phyloP scores from a whole-genome alignment of 2,888 invertebrate species.

The Parnassius mnemosyne region DNA sequence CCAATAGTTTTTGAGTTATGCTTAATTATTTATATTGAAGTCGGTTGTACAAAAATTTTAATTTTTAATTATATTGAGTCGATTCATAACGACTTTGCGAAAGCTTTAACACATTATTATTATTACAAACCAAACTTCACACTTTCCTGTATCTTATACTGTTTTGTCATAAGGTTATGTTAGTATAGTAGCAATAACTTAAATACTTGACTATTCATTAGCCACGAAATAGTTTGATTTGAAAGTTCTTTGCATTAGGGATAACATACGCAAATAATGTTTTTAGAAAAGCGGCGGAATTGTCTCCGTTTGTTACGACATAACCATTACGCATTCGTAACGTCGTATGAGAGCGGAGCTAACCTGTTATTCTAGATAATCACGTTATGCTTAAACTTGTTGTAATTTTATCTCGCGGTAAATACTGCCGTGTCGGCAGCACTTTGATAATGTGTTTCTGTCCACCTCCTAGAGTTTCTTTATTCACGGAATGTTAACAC shows the following conservation, averaged over 20 bases:
- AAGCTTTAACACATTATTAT: too few species aligned
- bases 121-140: too few species aligned
- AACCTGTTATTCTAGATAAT: conserved; percentile 53
- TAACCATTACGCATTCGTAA: conserved; percentile 68
- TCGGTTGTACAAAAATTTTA: too few species aligned
- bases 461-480: conserved; percentile 16
- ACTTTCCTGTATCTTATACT: too few species aligned
- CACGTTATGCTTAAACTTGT: conserved; percentile 37
- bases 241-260: conserved; percentile 35
- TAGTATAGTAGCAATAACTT: conserved; percentile 1
- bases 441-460: conserved; percentile 13
- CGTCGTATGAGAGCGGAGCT: conserved; percentile 64
- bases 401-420: conserved; percentile 36
- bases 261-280: conserved; percentile 44
- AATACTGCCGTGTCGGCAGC: conserved; percentile 16
- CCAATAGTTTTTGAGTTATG: too few species aligned
- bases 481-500: conserved; percentile 17
- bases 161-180: too few species aligned
- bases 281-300: conserved; percentile 49
- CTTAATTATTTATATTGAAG: too few species aligned
- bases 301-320: conserved; percentile 58
- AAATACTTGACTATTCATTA: conserved; percentile 11
- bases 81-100: too few species aligned
- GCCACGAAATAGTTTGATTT: conserved; percentile 25
- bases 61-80: too few species aligned